Evolutionary conservation across 2,113 vertebrate species (phyloP).

Genomic region (Nanger granti): DNA sequence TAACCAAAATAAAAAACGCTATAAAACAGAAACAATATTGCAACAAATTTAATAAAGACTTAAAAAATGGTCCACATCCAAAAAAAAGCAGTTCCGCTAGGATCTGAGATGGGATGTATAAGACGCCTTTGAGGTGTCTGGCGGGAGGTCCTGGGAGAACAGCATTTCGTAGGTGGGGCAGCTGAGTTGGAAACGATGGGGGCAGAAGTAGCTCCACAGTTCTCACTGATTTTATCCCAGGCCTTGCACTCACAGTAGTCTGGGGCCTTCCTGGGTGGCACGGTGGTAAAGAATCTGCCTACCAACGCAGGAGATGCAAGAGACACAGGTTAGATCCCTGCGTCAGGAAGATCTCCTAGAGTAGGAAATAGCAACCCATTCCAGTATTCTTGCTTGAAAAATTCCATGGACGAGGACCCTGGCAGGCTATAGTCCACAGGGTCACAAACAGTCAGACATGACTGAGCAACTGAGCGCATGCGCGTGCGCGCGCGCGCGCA

Average conservation of each 20-base stretch:
- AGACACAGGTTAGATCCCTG: neutral
- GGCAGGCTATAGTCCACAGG: neutral
- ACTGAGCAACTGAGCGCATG: neutral
- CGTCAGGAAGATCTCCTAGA: neutral
- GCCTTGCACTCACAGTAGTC: neutral
- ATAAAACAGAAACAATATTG: neutral
- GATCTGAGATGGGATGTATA: neutral
- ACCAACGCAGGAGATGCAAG: neutral
- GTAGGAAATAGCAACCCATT: neutral
- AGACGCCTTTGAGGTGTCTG: fast-evolving
- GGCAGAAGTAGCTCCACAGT: too few species aligned
- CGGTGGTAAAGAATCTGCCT: neutral
- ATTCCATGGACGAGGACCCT: neutral
- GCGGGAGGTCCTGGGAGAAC: neutral
- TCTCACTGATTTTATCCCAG: neutral
- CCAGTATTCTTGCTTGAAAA: neutral
- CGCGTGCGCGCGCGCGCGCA: fast-evolving
- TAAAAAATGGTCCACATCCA: neutral
- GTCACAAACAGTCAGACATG: neutral
- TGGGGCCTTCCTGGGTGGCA: neutral
- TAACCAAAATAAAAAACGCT: neutral
- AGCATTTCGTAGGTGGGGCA: neutral
- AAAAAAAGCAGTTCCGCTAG: neutral
- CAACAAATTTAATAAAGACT: neutral
- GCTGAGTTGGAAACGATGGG: neutral